Base-by-base conservation (phyloP, 2,113 vertebrate species). In the Calypte anna region DNA sequence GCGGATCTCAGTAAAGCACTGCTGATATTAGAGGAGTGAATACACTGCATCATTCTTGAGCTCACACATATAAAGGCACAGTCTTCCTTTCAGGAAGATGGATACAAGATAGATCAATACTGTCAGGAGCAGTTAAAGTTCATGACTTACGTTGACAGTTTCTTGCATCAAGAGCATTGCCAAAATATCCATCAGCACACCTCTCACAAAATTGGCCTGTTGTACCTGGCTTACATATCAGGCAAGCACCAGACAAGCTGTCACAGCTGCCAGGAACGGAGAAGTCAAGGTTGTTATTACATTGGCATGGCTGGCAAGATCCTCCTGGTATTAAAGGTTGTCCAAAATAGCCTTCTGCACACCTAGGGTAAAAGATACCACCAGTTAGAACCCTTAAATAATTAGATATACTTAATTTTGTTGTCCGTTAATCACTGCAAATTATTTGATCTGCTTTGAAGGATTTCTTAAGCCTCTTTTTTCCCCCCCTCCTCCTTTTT, bases 211-310 rank as follows among this genome's bases (percentile, higher is more conserved):
- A 96, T 53, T 70, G 88, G 43, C 99, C 99, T 53, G 98, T 98
- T 81, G 98, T 99, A 96, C 99, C 99, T 20, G 98, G 98, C 83
- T 98, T 99, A 97, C 99, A 99, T 91, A 95, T 98, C 97, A 98
- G 98, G 97, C 99, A 99, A 93, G 98, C 98, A 92, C 99, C 99
- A 87, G 98, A 99, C 98, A 98, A 96, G 81, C 98, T 98, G 98
- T 99, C 98, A 96, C 99, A 99, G 98, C 99, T 99, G 94, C 97
- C 98, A 91, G 98, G 98, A 84, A 97, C 8, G 30, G 98, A 98
- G 80, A 98, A 97, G 97, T 99, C 99, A 96, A 99, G 98, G 97
- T 99, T 99, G 91, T 98, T 98, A 93, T 98, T 98, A 97, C 99
- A 99, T 15, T 97, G 97, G 94, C 99, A 99, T 12, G 98, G 99